Evolutionary conservation across 2,888 invertebrate genomes (phyloP).

Genomic region (Polymixis flavicincta): DNA sequence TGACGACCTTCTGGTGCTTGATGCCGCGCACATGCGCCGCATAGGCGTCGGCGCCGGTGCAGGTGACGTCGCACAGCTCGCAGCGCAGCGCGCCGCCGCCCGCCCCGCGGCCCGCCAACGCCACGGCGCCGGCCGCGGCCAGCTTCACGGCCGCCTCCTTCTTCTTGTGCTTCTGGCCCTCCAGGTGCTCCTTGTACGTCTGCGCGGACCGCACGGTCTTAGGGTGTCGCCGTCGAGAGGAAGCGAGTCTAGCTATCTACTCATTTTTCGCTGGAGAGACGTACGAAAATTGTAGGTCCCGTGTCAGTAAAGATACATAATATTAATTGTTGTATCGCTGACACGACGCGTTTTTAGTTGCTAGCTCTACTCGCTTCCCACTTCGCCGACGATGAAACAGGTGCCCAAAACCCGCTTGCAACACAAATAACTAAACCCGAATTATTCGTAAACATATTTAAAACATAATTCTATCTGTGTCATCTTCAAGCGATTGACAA

Average conservation of each 20-base stretch:
- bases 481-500: background rate
- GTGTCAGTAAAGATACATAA: background rate
- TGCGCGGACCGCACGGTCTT: conserved; percentile 48
- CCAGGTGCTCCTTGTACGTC: conserved; percentile 96
- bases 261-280: no score
- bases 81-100: conserved; percentile 93
- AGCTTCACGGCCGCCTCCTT: conserved; percentile 95
- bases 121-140: conserved; percentile 91
- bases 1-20: conserved; percentile 99
- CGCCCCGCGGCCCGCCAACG: conserved; percentile 74
- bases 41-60: conserved; percentile 99
- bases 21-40: conserved; percentile 99
- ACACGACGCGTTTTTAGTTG: background rate
- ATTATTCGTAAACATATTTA: background rate
- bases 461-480: background rate
- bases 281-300: background rate
- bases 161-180: conserved; percentile 99
- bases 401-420: background rate
- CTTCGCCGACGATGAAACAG: background rate
- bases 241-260: background rate
- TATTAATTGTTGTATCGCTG: background rate
- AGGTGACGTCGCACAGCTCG: conserved; percentile 99
- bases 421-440: background rate
- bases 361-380: background rate
- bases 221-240: background rate